These are phyloP conservation scores for Xestia sexstrigata DNA, from an alignment of 2,888 invertebrate genomes.

Conservation along the genomic window DNA sequence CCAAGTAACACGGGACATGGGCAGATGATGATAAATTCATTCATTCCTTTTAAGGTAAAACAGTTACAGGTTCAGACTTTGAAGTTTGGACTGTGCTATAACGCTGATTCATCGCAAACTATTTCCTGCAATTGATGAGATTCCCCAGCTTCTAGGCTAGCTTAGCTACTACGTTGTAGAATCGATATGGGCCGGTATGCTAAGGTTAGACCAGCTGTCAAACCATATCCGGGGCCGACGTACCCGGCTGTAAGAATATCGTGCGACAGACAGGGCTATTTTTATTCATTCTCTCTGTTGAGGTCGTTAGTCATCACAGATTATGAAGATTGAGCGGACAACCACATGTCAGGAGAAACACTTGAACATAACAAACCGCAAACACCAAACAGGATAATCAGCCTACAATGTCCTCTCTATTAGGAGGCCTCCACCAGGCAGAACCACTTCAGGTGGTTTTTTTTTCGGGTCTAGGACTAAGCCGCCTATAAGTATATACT, in stretches of 20 bases:
- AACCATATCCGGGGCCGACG: conserved; percentile 16
- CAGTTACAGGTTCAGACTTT: neutral
- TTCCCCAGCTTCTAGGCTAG: neutral
- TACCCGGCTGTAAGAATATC: conserved; percentile 35
- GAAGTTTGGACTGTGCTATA: neutral
- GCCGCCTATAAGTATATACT: neutral
- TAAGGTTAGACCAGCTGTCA: conserved; percentile 18
- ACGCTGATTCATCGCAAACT: conserved; percentile 5
- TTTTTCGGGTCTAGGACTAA: neutral
- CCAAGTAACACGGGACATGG: neutral
- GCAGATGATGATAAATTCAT: neutral
- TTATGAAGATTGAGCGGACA: neutral
- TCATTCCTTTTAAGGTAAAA: neutral
- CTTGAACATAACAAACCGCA: neutral
- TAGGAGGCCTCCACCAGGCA: neutral
- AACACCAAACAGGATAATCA: neutral
- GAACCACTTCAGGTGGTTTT: neutral
- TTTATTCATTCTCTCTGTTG: conserved; percentile 26
- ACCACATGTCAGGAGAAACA: neutral
- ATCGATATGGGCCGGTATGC: neutral
- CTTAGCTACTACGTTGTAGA: neutral
- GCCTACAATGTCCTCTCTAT: neutral
- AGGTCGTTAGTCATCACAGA: conserved; percentile 14
- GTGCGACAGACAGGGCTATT: conserved; percentile 21
- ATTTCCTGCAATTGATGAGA: conserved; percentile 7